phyloP scores from a whole-genome alignment of 2,888 invertebrate species.

The Acrobasis repandana region DNA sequence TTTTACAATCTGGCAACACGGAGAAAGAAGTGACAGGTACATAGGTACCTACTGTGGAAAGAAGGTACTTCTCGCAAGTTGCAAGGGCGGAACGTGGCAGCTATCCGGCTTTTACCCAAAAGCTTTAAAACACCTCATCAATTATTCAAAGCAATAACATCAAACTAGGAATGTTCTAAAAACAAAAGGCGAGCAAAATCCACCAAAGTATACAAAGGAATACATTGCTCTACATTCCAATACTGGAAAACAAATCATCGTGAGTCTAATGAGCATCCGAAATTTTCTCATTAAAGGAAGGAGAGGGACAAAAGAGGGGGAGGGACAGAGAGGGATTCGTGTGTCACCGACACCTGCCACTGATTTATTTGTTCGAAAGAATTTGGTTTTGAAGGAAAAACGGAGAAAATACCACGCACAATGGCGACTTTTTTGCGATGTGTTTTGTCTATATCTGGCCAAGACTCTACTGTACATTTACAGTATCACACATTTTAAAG shows the following conservation, averaged over 20 bases:
- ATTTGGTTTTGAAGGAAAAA: slow-evolving; percentile 54
- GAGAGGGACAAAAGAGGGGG: slow-evolving; percentile 32
- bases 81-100: too few species aligned
- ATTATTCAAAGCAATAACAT: neutral
- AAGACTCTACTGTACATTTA: too few species aligned
- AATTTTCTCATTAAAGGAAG: slow-evolving; percentile 42
- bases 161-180: neutral
- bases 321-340: slow-evolving; percentile 33
- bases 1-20: too few species aligned
- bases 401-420: slow-evolving; percentile 25
- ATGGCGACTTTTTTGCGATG: slow-evolving; percentile 6
- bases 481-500: too few species aligned
- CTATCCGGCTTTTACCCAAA: too few species aligned
- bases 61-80: too few species aligned
- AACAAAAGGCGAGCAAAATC: neutral
- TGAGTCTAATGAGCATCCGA: slow-evolving; percentile 23
- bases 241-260: slow-evolving; percentile 41
- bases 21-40: too few species aligned
- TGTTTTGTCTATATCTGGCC: too few species aligned
- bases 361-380: slow-evolving; percentile 65
- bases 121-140: neutral
- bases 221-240: slow-evolving; percentile 33
- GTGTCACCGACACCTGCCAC: slow-evolving; percentile 57
- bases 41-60: too few species aligned
- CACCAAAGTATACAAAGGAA: neutral